These are phyloP conservation scores for Varanus komodoensis DNA, from an alignment of 2,113 vertebrate genomes.

Conservation along the genomic window DNA sequence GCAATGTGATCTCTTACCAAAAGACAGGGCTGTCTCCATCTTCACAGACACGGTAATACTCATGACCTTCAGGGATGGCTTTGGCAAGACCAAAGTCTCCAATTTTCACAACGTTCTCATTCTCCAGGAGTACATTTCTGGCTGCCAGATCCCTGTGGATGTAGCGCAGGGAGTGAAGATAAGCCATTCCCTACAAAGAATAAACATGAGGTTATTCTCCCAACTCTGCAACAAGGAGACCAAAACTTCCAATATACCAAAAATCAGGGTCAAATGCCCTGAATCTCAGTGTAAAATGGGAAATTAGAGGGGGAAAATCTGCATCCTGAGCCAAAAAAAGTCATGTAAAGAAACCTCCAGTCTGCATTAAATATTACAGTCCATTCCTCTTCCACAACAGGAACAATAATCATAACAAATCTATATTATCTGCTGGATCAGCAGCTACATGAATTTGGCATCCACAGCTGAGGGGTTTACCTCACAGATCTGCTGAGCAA, in stretches of 20 bases:
- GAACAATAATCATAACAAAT: neutral
- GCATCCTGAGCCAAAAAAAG: neutral
- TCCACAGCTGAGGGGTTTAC: conserved; percentile 58
- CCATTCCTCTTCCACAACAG: neutral
- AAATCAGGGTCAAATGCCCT: neutral
- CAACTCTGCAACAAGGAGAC: neutral
- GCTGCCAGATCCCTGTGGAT: conserved; percentile 93
- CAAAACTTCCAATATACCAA: neutral
- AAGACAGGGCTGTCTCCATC: conserved; percentile 93
- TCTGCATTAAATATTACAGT: neutral
- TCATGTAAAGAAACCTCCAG: neutral
- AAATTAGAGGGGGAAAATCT: too few relatives aligned
- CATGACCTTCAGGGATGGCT: conserved; percentile 86
- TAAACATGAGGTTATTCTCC: neutral
- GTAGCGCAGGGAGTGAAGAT: conserved; percentile 88
- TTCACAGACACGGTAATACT: conserved; percentile 90
- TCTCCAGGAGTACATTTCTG: conserved; percentile 91
- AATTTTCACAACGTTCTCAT: conserved; percentile 88
- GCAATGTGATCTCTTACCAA: conserved; percentile 79
- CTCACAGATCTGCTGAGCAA: conserved; percentile 93
- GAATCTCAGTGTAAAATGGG: neutral
- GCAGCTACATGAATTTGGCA: neutral
- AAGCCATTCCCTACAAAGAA: conserved; percentile 90
- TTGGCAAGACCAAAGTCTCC: conserved; percentile 95
- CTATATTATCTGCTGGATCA: neutral